Conservation (phyloP, 2,113 vertebrate genomes). For the Rattus norvegicus region GRCr8 NC_086027.1:22979501-22980000, state of each 20-base stretch:
- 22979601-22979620: constrained; percentile 58
- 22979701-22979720: not conserved
- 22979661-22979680: not conserved
- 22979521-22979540: not conserved
- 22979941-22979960: not conserved
- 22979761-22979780: not conserved
- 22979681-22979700: not conserved
- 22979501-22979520: fast-evolving
- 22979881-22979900: not conserved
- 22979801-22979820: not conserved
- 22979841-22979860: not conserved
- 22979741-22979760: not conserved
- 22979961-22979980: not conserved
- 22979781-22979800: not conserved
- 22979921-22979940: not conserved
- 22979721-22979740: not conserved
- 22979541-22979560: not conserved
- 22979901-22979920: not conserved
- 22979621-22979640: constrained; percentile 64
- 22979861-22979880: not conserved
- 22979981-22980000: not conserved
- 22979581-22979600: not conserved
- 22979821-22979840: not conserved
- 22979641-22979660: not conserved
- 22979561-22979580: not conserved